Evolutionary conservation across 2,888 invertebrate species (phyloP), one percentile per base, ranked within the genome.

Genomic region (Bombyx huttoni): DNA sequence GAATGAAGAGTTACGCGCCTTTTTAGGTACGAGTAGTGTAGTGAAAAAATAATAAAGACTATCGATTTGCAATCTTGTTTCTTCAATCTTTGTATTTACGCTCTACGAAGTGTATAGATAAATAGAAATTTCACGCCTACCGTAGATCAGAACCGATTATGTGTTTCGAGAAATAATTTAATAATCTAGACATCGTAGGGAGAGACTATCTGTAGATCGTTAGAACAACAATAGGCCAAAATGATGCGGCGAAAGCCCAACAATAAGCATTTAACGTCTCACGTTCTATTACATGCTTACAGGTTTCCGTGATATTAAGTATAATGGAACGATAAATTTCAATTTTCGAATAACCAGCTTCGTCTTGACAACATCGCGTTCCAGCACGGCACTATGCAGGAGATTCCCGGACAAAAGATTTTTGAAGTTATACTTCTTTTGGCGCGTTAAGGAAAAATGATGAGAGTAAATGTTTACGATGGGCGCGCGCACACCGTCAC

Each of bases 311-410:
- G 48, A 53, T 52, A 65, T 56, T 53, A 53, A 51, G 51, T 51
- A 77, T 80, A 81, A 81, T 79, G 63, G 75, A 62, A 57, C 72
- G 62, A 78, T 79, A 80, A 78, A 78, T 80, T 75, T 66, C 62
- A 67, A 70, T 72, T 69, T 70, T 57, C 65, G 58, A 40, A 40
- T 40, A 10, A 3, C 5, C 3, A 40, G 0, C 7, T 40, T 40
- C 7, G 12, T 40, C 40, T 40, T 40, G 9, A 12, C 40, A 40
- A 40, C 40, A 40, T 10, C 40, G 8, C 2, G 9, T 7, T 7
- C 1, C 8, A 40, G 40, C 40, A 40, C 24, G 24, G 24, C 24
- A 24, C 24, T 24, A 24, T 24, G 24, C 24, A 24, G 24, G 0
- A 2, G 2, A 24, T 24, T 24, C 24, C 2, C 5, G 5, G 24